Conservation (phyloP, 2,797 vertebrate species). For the Rhabdophis nuchalis region DNA sequence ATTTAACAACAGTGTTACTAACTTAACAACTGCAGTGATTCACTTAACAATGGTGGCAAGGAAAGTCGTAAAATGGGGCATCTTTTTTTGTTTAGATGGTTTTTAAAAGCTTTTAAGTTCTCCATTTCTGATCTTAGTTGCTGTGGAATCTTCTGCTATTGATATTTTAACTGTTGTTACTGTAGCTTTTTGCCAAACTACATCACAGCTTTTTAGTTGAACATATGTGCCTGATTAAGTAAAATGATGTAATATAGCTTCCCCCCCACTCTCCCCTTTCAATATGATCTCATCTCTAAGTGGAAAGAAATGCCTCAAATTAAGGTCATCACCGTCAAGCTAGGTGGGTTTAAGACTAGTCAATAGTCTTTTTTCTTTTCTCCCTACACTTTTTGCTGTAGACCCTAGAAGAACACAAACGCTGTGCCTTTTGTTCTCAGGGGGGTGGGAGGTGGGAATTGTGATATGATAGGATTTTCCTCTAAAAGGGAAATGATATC, state of each 20-base stretch:
- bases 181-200: neutral
- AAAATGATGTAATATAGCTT: neutral
- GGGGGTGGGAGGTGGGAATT: neutral
- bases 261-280: neutral
- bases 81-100: neutral
- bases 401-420: neutral
- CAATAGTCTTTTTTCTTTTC: neutral
- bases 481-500: neutral
- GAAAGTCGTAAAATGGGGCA: neutral
- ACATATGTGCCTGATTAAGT: neutral
- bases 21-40: neutral
- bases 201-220: neutral
- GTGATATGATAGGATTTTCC: neutral
- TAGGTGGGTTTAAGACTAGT: neutral
- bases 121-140: neutral
- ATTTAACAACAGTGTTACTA: neutral
- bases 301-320: neutral
- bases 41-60: neutral
- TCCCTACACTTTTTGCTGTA: neutral
- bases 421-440: neutral
- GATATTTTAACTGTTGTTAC: neutral
- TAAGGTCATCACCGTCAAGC: neutral
- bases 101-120: neutral
- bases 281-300: neutral
- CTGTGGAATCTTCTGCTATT: neutral